Evolutionary conservation across 2,888 invertebrate genomes (phyloP).

Genomic region (Plagodis dolabraria): DNA sequence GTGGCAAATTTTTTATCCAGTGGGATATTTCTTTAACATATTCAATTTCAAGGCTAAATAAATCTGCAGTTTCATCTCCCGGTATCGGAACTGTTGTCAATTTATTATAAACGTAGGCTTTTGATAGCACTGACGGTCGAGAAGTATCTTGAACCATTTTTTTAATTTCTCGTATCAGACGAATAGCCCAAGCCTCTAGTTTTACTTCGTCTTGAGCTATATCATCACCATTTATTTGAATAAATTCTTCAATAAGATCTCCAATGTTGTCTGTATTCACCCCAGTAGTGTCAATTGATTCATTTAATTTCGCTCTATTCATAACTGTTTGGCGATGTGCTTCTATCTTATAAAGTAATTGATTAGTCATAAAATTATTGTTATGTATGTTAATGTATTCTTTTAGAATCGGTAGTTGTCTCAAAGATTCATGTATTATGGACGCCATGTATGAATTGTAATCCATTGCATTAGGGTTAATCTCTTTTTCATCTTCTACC

Average conservation of each 20-base stretch:
- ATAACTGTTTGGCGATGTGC: conserved; percentile 23
- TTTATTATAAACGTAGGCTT: conserved; percentile 48
- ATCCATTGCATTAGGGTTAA: conserved; percentile 47
- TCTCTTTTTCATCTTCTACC: conserved; percentile 51
- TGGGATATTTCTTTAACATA: conserved; percentile 63
- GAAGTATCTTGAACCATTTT: conserved; percentile 45
- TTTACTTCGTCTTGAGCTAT: conserved; percentile 58
- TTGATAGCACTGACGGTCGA: conserved; percentile 38
- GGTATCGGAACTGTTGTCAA: conserved; percentile 45
- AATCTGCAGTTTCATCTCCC: conserved; percentile 44
- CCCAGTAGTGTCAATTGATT: conserved; percentile 30
- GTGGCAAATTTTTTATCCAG: conserved; percentile 63
- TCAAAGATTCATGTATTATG: conserved; percentile 44
- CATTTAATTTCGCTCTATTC: conserved; percentile 10
- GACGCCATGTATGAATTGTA: conserved; percentile 47
- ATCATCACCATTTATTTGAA: conserved; percentile 50
- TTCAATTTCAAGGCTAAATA: conserved; percentile 51
- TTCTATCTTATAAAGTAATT: conserved; percentile 44
- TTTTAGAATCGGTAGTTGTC: conserved; percentile 44
- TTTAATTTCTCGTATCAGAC: conserved; percentile 56
- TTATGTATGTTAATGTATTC: conserved; percentile 37
- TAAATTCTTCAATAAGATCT: conserved; percentile 58
- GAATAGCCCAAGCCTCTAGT: conserved; percentile 57
- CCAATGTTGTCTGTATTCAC: conserved; percentile 48
- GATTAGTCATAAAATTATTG: conserved; percentile 42